Conservation (phyloP, 2,888 invertebrate genomes). For the Noctua pronuba region DNA sequence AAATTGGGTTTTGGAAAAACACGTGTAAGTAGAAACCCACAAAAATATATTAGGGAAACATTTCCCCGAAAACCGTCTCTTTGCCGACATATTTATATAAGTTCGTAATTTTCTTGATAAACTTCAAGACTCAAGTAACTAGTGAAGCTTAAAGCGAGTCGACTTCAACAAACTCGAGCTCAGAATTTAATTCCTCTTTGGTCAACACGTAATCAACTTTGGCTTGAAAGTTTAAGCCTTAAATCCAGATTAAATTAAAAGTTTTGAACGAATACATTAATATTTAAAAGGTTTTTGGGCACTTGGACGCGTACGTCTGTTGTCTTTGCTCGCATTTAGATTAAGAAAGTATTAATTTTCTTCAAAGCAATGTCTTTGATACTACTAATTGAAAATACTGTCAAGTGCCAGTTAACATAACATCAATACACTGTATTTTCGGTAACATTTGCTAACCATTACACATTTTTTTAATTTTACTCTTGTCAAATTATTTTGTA, state of each 20-base stretch:
- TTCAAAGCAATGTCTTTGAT: neutral
- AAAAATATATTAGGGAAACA: constrained; percentile 11
- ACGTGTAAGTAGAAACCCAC: constrained; percentile 5
- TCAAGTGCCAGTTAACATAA: neutral
- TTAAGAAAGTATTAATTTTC: neutral
- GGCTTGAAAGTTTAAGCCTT: constrained; percentile 44
- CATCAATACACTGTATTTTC: neutral
- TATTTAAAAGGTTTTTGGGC: constrained; percentile 51
- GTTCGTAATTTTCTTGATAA: constrained; percentile 43
- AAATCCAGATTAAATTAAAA: constrained; percentile 60
- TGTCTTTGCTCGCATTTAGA: constrained; percentile 8
- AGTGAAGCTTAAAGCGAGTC: constrained; percentile 31
- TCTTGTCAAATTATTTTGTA: neutral
- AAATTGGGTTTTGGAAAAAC: constrained; percentile 31
- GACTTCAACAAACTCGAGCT: constrained; percentile 34
- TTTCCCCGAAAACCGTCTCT: neutral
- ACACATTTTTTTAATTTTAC: neutral
- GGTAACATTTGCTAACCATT: neutral
- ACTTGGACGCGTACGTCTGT: constrained; percentile 34
- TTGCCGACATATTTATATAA: constrained; percentile 26
- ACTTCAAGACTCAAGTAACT: constrained; percentile 37
- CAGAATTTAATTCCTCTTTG: constrained; percentile 48
- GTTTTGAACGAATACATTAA: constrained; percentile 54
- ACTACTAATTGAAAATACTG: neutral
- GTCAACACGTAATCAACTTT: constrained; percentile 62